A percentile compares a stretch with the other conserved stretches of the same genome.
Conservation (phyloP, 2,797 vertebrate species). For the Acanthurus tractus region DNA sequence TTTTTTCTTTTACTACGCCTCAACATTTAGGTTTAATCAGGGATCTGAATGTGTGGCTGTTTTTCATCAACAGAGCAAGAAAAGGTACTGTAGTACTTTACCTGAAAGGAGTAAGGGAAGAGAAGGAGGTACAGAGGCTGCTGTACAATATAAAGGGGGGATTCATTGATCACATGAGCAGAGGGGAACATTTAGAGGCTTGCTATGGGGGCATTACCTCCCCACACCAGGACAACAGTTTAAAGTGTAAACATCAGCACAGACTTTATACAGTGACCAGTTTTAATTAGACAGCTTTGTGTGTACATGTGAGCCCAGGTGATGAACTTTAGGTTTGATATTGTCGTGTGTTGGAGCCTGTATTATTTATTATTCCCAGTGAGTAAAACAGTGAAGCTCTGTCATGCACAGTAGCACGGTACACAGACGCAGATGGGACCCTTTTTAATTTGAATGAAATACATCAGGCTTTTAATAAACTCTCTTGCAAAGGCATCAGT, state of each 20-base stretch:
- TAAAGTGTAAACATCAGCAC: slow-evolving; percentile 66
- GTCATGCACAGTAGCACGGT: no score
- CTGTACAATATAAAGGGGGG: slow-evolving; percentile 11
- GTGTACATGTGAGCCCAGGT: slow-evolving; percentile 42
- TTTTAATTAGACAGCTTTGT: slow-evolving; percentile 71
- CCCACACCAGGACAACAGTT: slow-evolving; percentile 53
- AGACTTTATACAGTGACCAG: slow-evolving; percentile 67
- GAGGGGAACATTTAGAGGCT: slow-evolving; percentile 41
- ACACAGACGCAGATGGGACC: no score
- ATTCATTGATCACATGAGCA: slow-evolving; percentile 5
- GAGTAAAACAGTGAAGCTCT: no score
- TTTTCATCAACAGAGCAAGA: slow-evolving; percentile 61
- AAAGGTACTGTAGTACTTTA: slow-evolving; percentile 49
- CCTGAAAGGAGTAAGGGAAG: slow-evolving; percentile 26
- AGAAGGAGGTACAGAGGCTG: slow-evolving; percentile 8
- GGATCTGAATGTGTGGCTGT: slow-evolving; percentile 21
- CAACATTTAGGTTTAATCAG: slow-evolving; percentile 65
- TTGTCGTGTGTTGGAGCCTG: no score
- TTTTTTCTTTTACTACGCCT: slow-evolving; percentile 27
- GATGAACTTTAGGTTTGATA: slow-evolving; percentile 9
- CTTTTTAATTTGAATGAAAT: no score
- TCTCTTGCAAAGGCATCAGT: no score
- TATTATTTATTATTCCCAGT: no score
- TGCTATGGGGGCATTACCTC: slow-evolving; percentile 33
- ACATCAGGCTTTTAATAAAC: no score